Conservation (phyloP, 2,888 invertebrate species). For the Harmothoe impar region DNA sequence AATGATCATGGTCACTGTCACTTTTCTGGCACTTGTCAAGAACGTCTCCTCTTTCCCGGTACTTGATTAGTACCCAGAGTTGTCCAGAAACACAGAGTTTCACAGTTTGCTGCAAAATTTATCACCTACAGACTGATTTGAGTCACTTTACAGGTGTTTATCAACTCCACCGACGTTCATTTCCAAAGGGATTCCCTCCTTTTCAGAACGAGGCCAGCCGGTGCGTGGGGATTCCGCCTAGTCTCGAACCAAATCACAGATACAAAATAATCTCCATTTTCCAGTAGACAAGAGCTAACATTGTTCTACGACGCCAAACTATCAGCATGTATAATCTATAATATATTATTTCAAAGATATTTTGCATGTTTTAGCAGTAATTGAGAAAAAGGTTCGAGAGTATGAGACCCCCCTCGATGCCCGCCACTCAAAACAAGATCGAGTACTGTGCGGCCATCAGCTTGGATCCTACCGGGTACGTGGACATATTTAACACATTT, state of each 20-base stretch:
- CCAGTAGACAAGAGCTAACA: too few species aligned
- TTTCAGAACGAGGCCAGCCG: slow-evolving; percentile 17
- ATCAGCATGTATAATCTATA: too few species aligned
- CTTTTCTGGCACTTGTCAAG: background rate
- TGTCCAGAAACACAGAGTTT: background rate
- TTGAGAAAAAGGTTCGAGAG: background rate
- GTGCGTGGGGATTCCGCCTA: background rate
- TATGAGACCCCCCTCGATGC: background rate
- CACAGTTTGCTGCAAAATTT: background rate
- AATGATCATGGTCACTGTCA: slow-evolving; percentile 50
- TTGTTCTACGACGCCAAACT: too few species aligned
- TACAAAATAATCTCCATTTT: background rate
- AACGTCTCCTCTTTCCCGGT: background rate
- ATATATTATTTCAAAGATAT: too few species aligned
- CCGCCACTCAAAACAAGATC: slow-evolving; percentile 40
- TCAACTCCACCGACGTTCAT: background rate
- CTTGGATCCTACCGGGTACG: background rate
- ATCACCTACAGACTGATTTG: background rate
- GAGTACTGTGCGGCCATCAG: background rate
- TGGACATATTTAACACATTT: slow-evolving; percentile 38
- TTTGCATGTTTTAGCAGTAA: slow-evolving; percentile 19
- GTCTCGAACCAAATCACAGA: background rate
- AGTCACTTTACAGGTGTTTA: background rate
- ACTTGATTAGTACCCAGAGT: background rate
- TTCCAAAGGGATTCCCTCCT: slow-evolving; percentile 49